phyloP scores from a whole-genome alignment of 2,797 vertebrate species.

The Siniperca obscura region DNA sequence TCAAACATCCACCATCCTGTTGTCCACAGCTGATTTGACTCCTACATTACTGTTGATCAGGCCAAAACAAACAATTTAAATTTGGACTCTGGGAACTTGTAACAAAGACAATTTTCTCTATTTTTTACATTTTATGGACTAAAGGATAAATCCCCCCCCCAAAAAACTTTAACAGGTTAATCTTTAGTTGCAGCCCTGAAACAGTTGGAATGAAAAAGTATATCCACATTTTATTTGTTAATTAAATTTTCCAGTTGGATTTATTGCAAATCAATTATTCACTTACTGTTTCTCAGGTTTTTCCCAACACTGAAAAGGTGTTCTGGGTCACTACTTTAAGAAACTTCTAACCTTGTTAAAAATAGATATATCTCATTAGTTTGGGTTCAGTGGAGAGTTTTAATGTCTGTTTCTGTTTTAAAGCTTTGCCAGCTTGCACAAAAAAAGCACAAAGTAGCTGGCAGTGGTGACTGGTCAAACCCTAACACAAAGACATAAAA shows the following conservation, averaged over 20 bases:
- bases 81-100: neutral
- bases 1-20: neutral
- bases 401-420: neutral
- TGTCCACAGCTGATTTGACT: neutral
- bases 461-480: neutral
- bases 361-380: slow-evolving; percentile 7
- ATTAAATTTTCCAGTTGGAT: neutral
- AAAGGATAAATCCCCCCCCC: neutral
- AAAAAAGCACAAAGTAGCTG: neutral
- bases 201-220: neutral
- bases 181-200: neutral
- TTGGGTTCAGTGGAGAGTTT: neutral
- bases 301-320: neutral
- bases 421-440: neutral
- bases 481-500: neutral
- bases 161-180: neutral
- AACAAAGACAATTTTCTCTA: too few relatives aligned
- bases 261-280: neutral
- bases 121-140: neutral
- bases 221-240: neutral
- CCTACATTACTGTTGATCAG: neutral
- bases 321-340: neutral
- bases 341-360: neutral
- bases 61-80: neutral
- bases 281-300: neutral